Evolutionary conservation across 1,140 invertebrate species (phyloP).

Genomic region (Oedothorax gibbosus): DNA sequence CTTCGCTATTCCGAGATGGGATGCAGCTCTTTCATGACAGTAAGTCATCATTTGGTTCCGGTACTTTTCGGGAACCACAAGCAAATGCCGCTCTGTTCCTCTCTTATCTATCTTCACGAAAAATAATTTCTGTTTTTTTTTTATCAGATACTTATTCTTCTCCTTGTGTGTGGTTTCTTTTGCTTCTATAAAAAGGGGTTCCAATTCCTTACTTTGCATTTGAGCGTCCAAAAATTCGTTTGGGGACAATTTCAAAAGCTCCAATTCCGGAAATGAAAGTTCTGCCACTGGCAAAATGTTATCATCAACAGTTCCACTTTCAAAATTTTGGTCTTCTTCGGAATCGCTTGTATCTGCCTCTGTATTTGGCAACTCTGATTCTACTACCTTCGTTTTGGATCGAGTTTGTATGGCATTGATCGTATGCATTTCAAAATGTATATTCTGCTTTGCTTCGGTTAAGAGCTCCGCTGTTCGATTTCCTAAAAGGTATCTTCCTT

Average conservation of each 20-base stretch:
- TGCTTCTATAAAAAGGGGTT: background rate
- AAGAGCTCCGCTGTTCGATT: background rate
- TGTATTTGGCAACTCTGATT: background rate
- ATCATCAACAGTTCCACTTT: no score
- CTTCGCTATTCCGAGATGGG: background rate
- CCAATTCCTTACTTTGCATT: background rate
- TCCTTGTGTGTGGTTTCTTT: background rate
- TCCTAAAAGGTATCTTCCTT: constrained; percentile 1
- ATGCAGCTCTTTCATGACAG: background rate
- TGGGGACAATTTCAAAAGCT: background rate
- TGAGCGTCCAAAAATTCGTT: background rate
- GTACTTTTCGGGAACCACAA: background rate
- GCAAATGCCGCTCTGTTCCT: background rate
- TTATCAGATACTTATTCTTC: background rate
- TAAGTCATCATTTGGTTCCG: background rate
- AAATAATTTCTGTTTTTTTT: background rate
- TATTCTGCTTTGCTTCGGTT: background rate
- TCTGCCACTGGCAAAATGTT: no score
- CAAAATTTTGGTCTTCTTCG: no score
- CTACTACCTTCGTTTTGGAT: background rate
- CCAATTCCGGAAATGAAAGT: background rate
- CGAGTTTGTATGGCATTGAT: background rate
- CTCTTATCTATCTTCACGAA: background rate
- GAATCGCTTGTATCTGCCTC: no score
- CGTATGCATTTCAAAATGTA: background rate